Evolutionary conservation across 2,888 invertebrate genomes (phyloP).

Genomic region (Tyria jacobaeae): DNA sequence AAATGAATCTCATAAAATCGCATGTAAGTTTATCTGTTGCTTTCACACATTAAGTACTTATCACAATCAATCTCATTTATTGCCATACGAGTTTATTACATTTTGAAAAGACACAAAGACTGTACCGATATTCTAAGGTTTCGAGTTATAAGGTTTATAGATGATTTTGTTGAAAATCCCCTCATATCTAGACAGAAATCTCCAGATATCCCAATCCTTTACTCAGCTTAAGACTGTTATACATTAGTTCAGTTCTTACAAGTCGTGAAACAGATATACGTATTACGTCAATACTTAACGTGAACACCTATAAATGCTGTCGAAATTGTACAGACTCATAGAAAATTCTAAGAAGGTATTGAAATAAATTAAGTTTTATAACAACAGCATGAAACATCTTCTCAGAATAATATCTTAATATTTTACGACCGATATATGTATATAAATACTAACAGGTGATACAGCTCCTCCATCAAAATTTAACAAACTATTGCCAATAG

Average conservation of each 20-base stretch:
- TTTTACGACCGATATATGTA: conserved; percentile 6
- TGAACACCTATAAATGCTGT: background rate
- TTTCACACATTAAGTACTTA: too few species aligned
- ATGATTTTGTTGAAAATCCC: too few species aligned
- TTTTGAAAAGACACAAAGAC: too few species aligned
- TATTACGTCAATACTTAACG: background rate
- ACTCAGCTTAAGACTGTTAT: background rate
- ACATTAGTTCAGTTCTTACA: background rate
- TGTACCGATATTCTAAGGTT: too few species aligned
- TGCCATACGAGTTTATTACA: too few species aligned
- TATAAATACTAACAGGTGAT: conserved; percentile 7
- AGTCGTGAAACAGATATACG: background rate
- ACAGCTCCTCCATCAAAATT: conserved; percentile 10
- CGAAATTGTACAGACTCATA: background rate
- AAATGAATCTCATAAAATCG: too few species aligned
- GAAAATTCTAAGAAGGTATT: conserved; percentile 2
- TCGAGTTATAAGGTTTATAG: too few species aligned
- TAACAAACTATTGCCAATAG: conserved; percentile 14
- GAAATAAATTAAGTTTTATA: conserved; percentile 2
- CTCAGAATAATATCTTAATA: conserved; percentile 2
- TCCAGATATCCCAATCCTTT: background rate
- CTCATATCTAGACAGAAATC: too few species aligned
- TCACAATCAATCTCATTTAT: too few species aligned
- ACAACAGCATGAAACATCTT: conserved; percentile 2
- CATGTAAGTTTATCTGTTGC: too few species aligned